These are phyloP conservation scores for Felis chaus DNA, from an alignment of 2,113 vertebrate species.

Conservation along the genomic window DNA sequence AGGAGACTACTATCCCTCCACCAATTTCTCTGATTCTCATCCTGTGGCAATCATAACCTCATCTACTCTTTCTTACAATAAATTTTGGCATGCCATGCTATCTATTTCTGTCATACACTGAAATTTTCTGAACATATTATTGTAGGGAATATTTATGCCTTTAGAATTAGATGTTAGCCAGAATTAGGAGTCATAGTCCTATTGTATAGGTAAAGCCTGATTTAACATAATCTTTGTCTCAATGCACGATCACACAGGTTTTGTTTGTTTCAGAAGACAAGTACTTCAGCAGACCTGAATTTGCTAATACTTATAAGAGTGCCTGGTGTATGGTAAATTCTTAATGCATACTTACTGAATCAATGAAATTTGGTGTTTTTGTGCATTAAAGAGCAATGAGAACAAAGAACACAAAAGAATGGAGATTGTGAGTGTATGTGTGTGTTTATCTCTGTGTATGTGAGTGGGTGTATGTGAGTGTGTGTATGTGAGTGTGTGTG, in stretches of 20 bases:
- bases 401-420: not conserved
- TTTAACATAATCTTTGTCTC: slow-evolving; percentile 15
- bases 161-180: not conserved
- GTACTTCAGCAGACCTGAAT: not conserved
- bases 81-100: not conserved
- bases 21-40: not conserved
- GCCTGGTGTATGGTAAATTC: not conserved
- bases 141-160: not conserved
- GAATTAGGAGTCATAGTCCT: not conserved
- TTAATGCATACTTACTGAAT: not conserved
- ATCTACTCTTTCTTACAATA: not conserved
- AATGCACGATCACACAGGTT: not conserved
- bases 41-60: not conserved
- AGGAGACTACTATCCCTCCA: not conserved
- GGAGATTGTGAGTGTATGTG: not conserved
- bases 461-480: too few relatives aligned
- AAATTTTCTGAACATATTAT: not conserved
- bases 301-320: not conserved
- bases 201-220: not conserved
- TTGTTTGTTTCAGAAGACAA: slow-evolving; percentile 13
- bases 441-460: not conserved
- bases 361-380: not conserved
- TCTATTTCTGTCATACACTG: not conserved
- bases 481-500: too few relatives aligned
- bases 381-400: not conserved